Evolutionary conservation across 1,140 invertebrate species (phyloP), one percentile per base, ranked within the genome.

Genomic region (Helicoverpa armigera): DNA sequence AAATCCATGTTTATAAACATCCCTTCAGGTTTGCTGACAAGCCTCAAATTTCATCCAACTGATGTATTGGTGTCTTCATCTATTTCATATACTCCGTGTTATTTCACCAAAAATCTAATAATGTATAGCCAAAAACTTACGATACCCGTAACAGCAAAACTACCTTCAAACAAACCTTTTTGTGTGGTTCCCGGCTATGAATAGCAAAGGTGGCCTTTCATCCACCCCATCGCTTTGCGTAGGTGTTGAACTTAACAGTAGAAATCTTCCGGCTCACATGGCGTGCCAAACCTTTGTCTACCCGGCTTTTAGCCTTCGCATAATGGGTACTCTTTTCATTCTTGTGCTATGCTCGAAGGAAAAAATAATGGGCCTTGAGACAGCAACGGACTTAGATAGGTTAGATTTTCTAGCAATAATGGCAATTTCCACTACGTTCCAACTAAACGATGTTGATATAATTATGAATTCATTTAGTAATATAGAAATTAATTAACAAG

Each of bases 171-270:
- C 51, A 48, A 54, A 79, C 76, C 76, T 31, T 51, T 72, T 53
- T 79, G 76, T 79, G 61, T 54, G 31, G 53, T 65, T 31, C 63
- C 50, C 50, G 13, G 13, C 50, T 72, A 72, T 72, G 69, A 72
- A 72, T 72, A 72, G 69, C 48, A 31, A 54, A 23, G 69, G 69
- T 72, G 69, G 23, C 31, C 67, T 53, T 72, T 72, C 50, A 51
- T 53, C 50, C 69, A 51, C 23, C 69, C 69, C 50, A 51, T 53
- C 69, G 48, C 48, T 72, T 72, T 72, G 48, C 69, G 48, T 53
- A 72, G 69, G 69, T 72, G 69, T 72, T 72, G 69, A 54, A 72
- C 69, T 72, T 51, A 54, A 53, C 50, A 72, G 69, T 72, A 31
- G 69, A 53, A 72, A 72, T 72, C 69, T 54, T 72, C 69, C 69